phyloP scores from a whole-genome alignment of 2,888 invertebrate genomes.

The Myopa tessellatipennis region DNA sequence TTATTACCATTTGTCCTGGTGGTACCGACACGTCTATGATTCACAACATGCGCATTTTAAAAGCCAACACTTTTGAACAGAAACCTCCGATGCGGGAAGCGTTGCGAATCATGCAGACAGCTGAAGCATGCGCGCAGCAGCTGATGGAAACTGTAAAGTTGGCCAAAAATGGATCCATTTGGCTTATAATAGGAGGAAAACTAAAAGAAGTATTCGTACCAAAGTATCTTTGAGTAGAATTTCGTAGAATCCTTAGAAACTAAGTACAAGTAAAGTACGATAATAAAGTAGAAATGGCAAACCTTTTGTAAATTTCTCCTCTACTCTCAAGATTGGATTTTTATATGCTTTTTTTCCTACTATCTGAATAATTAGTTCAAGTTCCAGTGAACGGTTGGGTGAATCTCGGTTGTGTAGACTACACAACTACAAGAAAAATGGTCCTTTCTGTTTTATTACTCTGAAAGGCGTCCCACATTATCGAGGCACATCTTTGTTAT shows the following conservation, averaged over 20 bases:
- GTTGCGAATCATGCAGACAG: constrained; percentile 51
- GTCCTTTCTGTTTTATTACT: neutral
- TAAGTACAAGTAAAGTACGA: too few relatives aligned
- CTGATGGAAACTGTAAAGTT: constrained; percentile 55
- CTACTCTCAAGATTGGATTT: too few relatives aligned
- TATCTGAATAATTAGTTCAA: constrained; percentile 43
- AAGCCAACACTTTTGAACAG: constrained; percentile 44
- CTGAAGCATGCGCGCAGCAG: constrained; percentile 56
- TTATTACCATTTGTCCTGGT: constrained; percentile 58
- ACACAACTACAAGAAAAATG: neutral
- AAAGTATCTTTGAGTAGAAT: too few relatives aligned
- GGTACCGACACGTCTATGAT: constrained; percentile 52
- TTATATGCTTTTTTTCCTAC: too few relatives aligned
- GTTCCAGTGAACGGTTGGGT: constrained; percentile 58
- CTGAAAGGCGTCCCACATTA: neutral
- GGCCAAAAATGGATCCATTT: constrained; percentile 57
- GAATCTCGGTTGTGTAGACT: constrained; percentile 54
- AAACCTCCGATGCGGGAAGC: constrained; percentile 37
- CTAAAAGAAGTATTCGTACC: constrained; percentile 45
- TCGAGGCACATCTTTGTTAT: too few relatives aligned
- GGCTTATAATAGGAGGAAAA: constrained; percentile 56
- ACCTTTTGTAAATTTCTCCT: too few relatives aligned
- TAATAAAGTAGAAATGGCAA: too few relatives aligned
- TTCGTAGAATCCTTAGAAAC: too few relatives aligned
- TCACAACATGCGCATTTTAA: neutral